Base-by-base conservation (phyloP, 2,888 invertebrate species). In the Eupithecia centaureata region DNA sequence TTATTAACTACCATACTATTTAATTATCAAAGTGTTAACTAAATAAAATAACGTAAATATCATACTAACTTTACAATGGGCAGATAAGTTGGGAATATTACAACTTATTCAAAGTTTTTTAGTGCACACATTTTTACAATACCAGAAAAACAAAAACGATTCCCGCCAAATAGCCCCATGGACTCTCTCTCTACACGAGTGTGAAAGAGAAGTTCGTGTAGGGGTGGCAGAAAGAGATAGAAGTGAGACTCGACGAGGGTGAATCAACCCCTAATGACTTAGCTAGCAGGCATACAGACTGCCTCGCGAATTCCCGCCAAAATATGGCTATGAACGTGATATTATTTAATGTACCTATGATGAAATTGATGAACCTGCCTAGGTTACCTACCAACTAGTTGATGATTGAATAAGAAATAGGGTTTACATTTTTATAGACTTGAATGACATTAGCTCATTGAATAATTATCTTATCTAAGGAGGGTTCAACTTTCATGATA, bases 191-290 rank as follows among this genome's bases (percentile, higher is more conserved):
- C 73, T 67, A 69, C 67, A 67, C 66, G 70, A 47, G 85, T 68
- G 78, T 68, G 83, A 89, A 83, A 84, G 90, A 85, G 90, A 89
- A 71, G 73, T 67, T 73, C 69, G 63, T 63, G 74, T 69, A 81
- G 80, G 92, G 92, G 92, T 91, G 92, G 78, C 81, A 78, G 81
- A 92, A 84, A 82, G 85, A 79, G 92, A 91, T 71, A 79, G 86
- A 62, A 82, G 76, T 86, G 70, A 77, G 81, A 86, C 86, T 81
- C 84, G 84, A 88, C 83, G 86, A 89, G 92, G 91, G 90, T 89
- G 90, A 87, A 86, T 83, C 89, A 86, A 90, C 92, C 92, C 92
- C 87, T 89, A 87, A 88, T 82, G 84, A 85, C 81, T 84, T 82
- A 77, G 86, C 84, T 82, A 77, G 86, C 84, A 83, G 82, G 83